Evolutionary conservation across 2,888 invertebrate species (phyloP), one percentile per base, ranked within the genome.

Genomic region (Synergus japonicus): DNA sequence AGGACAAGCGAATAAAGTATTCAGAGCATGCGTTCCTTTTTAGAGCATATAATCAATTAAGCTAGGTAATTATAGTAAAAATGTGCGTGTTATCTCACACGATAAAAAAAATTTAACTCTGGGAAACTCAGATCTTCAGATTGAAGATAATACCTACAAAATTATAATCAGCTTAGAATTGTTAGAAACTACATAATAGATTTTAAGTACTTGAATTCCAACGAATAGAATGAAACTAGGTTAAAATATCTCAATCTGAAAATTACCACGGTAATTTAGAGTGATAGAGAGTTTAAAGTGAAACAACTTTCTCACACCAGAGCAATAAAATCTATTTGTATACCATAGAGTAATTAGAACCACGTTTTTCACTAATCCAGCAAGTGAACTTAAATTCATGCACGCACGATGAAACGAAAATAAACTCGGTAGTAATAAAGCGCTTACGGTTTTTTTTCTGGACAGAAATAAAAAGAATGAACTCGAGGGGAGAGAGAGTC

Each of bases 381-480:
- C n/a, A 43, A n/a, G 10, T 4, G 7, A 65, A 15, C 41, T 66
- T 66, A 43, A 66, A 66, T 65, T 65, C n/a, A 4, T 10, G 10
- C 41, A 66, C 65, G n/a, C 65, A 66, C 8, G 10, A 43, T 43
- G 10, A 66, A 41, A n/a, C 65, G n/a, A 41, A 43, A 66, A 66
- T 41, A 66, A 66, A 66, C 65, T 65, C n/a, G 7, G 65, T 9
- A 43, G 9, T 65, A 43, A 65, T 43, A 10, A 65, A n/a, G 65
- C 43, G 65, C 65, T 43, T 66, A n/a, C 10, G 43, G 8, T 15
- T 66, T 66, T 66, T 66, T 15, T n/a, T n/a, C 2, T 8, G 13
- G 13, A 41, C 64, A 3, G 10, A 65, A 65, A 65, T 65, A 37
- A 37, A 65, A 65, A 65, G 2, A 41, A n/a, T 15, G 1, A 1